A percentile compares a stretch with the other conserved stretches of the same genome.
These are phyloP conservation scores for Ploceus nigricollis DNA, from an alignment of 2,113 vertebrate genomes.

Conservation along the genomic window DNA sequence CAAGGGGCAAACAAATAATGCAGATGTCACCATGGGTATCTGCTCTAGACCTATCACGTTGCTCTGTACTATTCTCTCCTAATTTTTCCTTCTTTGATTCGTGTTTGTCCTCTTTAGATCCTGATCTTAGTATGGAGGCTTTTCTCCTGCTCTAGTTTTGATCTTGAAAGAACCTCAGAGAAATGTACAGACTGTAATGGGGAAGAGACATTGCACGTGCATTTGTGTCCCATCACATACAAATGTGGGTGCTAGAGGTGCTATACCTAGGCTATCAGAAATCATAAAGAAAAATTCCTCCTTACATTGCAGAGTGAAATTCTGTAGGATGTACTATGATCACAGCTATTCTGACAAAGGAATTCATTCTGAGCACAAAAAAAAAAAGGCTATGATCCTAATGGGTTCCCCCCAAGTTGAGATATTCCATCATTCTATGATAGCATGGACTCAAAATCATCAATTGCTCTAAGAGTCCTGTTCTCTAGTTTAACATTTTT, in stretches of 20 bases:
- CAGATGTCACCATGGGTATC: not conserved
- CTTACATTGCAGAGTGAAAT: not conserved
- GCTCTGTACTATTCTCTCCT: no score
- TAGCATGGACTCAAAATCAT: not conserved
- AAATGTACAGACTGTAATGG: not conserved
- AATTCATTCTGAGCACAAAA: not conserved
- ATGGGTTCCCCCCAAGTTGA: not conserved
- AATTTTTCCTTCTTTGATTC: not conserved
- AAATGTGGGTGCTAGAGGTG: not conserved
- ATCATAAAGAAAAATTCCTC: not conserved
- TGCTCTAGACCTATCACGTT: not conserved
- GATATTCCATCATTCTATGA: not conserved
- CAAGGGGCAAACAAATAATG: not conserved
- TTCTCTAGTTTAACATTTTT: not conserved
- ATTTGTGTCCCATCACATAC: not conserved
- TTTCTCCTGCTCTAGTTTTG: not conserved
- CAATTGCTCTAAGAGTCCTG: not conserved
- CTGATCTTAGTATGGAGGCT: not conserved
- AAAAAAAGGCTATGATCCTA: not conserved
- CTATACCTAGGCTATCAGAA: not conserved
- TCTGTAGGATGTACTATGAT: not conserved
- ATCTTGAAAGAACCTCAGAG: not conserved
- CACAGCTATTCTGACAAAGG: not conserved
- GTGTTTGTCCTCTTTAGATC: not conserved
- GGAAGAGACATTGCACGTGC: not conserved